These are phyloP conservation scores for Galago senegalensis DNA, from an alignment of 2,797 vertebrate species.

Conservation along the genomic window DNA sequence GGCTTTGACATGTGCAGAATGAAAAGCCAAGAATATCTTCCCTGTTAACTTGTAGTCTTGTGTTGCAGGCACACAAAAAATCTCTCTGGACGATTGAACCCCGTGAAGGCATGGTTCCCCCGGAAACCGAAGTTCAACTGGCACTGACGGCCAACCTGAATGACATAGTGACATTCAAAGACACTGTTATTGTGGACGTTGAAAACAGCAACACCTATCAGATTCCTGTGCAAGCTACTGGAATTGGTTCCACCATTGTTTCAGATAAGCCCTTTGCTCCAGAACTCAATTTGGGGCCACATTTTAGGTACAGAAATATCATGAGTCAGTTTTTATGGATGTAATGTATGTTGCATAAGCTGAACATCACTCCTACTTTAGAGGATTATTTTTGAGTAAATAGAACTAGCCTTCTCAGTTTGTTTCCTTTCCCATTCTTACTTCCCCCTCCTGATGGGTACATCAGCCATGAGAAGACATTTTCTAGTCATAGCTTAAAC, in stretches of 20 bases:
- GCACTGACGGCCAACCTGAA: constrained; percentile 91
- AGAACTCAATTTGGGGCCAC: constrained; percentile 91
- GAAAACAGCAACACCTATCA: constrained; percentile 86
- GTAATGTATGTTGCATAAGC: background rate
- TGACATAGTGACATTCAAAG: constrained; percentile 90
- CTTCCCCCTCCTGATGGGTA: background rate
- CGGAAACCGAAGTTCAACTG: constrained; percentile 87
- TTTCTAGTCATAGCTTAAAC: background rate
- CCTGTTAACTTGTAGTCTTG: constrained; percentile 44
- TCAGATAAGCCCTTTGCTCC: constrained; percentile 92
- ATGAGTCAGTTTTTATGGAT: background rate
- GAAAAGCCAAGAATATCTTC: constrained; percentile 56
- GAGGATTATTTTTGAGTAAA: constrained; percentile 32
- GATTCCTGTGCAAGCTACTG: constrained; percentile 90
- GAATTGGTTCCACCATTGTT: constrained; percentile 93
- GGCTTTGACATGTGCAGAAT: constrained; percentile 38
- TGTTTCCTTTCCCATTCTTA: background rate
- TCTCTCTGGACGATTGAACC: constrained; percentile 92
- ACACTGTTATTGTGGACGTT: constrained; percentile 90
- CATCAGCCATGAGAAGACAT: background rate
- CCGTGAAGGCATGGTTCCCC: constrained; percentile 90
- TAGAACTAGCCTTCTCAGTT: background rate
- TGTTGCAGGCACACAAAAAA: constrained; percentile 86
- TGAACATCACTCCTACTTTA: background rate
- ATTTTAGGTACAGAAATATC: constrained; percentile 90